phyloP scores from a whole-genome alignment of 2,113 vertebrate genomes.

The Butorides virescens region DNA sequence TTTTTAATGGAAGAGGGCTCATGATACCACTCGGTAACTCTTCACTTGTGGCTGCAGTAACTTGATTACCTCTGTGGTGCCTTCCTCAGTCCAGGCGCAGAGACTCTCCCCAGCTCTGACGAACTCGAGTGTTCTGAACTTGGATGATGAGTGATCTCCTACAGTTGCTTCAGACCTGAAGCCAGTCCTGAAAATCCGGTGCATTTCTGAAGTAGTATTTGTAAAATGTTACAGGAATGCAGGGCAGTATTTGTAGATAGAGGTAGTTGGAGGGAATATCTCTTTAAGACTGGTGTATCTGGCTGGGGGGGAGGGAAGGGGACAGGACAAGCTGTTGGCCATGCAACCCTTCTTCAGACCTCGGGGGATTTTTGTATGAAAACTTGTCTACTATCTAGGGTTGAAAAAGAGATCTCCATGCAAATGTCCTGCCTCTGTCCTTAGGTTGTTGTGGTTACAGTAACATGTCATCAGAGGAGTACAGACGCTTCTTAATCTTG shows the following conservation, averaged over 20 bases:
- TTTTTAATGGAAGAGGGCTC: not conserved
- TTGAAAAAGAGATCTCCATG: not conserved
- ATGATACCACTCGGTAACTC: not conserved
- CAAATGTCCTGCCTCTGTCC: not conserved
- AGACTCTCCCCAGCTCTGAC: not conserved
- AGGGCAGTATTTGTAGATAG: not conserved
- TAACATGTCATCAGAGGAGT: not conserved
- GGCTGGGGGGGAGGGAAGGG: not conserved
- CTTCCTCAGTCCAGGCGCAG: not conserved
- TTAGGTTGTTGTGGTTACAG: not conserved
- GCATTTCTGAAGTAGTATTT: not conserved
- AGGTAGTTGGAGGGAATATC: not conserved
- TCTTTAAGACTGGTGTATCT: not conserved
- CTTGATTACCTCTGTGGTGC: not conserved
- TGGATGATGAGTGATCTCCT: not conserved
- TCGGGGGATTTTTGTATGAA: not conserved
- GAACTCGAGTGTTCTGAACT: not conserved
- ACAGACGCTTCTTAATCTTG: not conserved
- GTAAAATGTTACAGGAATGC: not conserved
- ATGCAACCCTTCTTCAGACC: not conserved
- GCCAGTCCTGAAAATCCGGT: not conserved
- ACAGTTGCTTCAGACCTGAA: not conserved
- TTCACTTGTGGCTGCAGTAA: not conserved
- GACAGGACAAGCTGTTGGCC: not conserved
- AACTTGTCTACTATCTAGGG: not conserved